Base-by-base conservation (phyloP, 2,888 invertebrate species). In the Choristoneura rosaceana region DNA sequence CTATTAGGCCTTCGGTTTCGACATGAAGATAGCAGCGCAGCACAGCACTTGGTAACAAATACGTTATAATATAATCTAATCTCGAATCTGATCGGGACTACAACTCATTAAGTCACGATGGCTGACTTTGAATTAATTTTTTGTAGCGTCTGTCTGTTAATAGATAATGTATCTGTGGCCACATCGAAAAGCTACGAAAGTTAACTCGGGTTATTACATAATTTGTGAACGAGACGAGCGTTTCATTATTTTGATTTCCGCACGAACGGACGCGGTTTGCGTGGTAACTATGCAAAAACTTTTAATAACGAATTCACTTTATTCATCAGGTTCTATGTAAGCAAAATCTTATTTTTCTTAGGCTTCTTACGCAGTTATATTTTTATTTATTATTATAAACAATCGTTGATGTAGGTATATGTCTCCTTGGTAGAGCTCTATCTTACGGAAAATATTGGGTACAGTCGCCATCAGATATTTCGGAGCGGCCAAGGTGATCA, bases 161-260 rank as follows among this genome's bases (percentile, higher is more conserved):
- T 81, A 82, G 81, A 82, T 83, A 64, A 79, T 77, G 77, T 81
- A 85, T 85, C 84, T 83, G 10, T 67, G 60, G 43, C 75, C 78
- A 75, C 78, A 81, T 80, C 79, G 76, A 80, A 81, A 79, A 73
- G 69, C 71, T 77, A 78, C 74, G 75, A 76, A 67, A 78, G 79
- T 77, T 74, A 78, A 75, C 76, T 67, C 75, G 76, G 76, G 77
- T 73, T 67, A 73, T 81, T 80, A 77, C 78, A 78, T 82, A 80
- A 85, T 82, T 81, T 61, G 80, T 76, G 75, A 71, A 75, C 78
- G 74, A 76, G 76, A 79, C 76, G 77, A 79, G 77, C 77, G 79
- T 82, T 84, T 84, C 74, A 75, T 84, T 82, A 82, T 81, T 84
- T 83, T 82, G 77, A 82, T 88, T 85, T 83, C 87, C 86, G 87